phyloP scores from a whole-genome alignment of 92 coral and sea anemone genomes.

The Pocillopora meandrina region DNA sequence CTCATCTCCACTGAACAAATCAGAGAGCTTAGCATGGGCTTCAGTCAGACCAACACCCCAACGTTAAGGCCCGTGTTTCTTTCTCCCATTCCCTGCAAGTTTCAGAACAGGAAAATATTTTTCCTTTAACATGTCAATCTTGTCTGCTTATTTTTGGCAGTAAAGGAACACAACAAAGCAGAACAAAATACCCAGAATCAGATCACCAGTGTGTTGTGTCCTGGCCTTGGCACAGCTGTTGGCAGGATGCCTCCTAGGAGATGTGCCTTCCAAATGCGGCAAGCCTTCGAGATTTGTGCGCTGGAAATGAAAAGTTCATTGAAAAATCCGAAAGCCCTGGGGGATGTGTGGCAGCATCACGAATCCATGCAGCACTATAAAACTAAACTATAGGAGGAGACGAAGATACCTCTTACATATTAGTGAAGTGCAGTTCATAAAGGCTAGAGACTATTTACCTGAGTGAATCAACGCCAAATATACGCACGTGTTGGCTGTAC shows the following conservation, averaged over 20 bases:
- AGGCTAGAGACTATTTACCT: too few species aligned
- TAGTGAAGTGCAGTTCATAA: too few species aligned
- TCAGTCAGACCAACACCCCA: too few species aligned
- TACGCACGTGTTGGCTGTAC: too few species aligned
- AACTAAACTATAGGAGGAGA: too few species aligned
- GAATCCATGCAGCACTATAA: conserved; percentile 37
- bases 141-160: conserved; percentile 26
- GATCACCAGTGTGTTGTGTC: conserved; percentile 75
- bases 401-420: too few species aligned
- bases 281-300: conserved; percentile 69
- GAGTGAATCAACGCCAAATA: too few species aligned
- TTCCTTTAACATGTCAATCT: not conserved
- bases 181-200: conserved; percentile 25
- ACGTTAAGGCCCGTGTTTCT: too few species aligned
- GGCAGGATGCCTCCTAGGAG: conserved; percentile 68
- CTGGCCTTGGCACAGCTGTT: conserved; percentile 77
- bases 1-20: too few species aligned
- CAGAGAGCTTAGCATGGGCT: too few species aligned
- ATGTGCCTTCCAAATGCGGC: conserved; percentile 78
- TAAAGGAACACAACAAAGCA: conserved; percentile 55
- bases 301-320: conserved; percentile 46
- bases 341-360: conserved; percentile 46
- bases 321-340: conserved; percentile 46
- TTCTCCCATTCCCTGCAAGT: too few species aligned
- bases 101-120: too few species aligned